Conservation (phyloP, 2,888 invertebrate genomes). For the Liodrosophila aerea region DNA sequence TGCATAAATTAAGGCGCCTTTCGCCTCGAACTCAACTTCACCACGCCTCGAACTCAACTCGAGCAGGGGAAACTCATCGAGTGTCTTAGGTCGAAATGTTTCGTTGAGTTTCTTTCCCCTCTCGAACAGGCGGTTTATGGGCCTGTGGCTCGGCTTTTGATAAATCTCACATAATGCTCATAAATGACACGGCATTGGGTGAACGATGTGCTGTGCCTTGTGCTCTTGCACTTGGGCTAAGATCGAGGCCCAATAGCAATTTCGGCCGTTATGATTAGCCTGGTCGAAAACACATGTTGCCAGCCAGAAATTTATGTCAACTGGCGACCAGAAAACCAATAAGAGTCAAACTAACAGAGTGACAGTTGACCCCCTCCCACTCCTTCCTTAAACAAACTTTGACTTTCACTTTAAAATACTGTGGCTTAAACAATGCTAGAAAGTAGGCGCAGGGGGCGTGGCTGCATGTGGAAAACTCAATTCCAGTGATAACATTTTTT, state of each 20-base stretch:
- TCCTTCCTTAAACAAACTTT: no score
- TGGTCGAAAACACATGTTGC: constrained; percentile 35
- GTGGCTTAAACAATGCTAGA: no score
- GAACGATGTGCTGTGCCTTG: constrained; percentile 22
- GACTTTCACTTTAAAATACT: no score
- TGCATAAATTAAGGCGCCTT: constrained; percentile 70
- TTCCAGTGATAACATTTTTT: constrained; percentile 60
- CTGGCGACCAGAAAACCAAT: constrained; percentile 44
- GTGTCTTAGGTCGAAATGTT: constrained; percentile 38
- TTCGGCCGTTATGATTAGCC: constrained; percentile 43
- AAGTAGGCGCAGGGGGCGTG: constrained; percentile 27
- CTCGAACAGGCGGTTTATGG: constrained; percentile 10
- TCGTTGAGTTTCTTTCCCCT: constrained; percentile 24
- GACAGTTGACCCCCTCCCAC: not conserved
- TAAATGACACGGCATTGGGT: constrained; percentile 54
- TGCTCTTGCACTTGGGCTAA: not conserved
- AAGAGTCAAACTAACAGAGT: constrained; percentile 46
- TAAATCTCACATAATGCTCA: constrained; percentile 62
- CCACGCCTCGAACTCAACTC: constrained; percentile 17
- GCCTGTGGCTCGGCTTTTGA: constrained; percentile 39
- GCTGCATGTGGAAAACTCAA: constrained; percentile 57
- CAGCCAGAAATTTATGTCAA: constrained; percentile 45
- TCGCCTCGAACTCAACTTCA: constrained; percentile 48
- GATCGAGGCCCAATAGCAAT: constrained; percentile 26
- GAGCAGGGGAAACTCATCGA: constrained; percentile 50